Evolutionary conservation across 2,797 vertebrate species (phyloP).

Genomic region (Acropternis orthonyx): DNA sequence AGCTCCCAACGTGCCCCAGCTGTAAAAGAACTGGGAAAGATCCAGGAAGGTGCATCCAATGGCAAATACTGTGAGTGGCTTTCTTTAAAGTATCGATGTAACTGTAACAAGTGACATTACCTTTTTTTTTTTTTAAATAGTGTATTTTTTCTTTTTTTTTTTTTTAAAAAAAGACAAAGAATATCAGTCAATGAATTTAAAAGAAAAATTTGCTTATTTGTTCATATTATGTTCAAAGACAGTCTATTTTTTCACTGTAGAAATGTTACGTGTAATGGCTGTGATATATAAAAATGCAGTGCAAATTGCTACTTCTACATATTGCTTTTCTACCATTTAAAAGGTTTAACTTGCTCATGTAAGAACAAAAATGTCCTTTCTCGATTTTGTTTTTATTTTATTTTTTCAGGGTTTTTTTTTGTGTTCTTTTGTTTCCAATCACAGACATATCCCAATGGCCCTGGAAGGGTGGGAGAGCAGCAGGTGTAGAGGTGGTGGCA

Average conservation of each 20-base stretch:
- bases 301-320: constrained; percentile 55
- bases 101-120: constrained; percentile 76
- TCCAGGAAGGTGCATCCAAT: not conserved
- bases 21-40: constrained; percentile 18
- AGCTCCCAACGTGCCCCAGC: not conserved
- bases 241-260: constrained; percentile 97
- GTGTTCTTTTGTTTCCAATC: not conserved
- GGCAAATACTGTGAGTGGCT: constrained; percentile 57
- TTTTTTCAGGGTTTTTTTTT: not conserved
- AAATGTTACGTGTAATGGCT: constrained; percentile 82
- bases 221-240: constrained; percentile 93
- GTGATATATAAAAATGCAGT: constrained; percentile 78
- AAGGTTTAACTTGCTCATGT: constrained; percentile 53
- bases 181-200: constrained; percentile 75
- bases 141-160: constrained; percentile 80
- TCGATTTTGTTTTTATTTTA: not conserved
- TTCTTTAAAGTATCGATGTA: constrained; percentile 73
- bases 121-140: constrained; percentile 83
- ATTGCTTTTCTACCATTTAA: constrained; percentile 72
- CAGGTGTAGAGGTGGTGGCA: not conserved
- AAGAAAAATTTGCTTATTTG: constrained; percentile 83
- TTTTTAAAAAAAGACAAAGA: constrained; percentile 72
- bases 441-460: constrained; percentile 59
- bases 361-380: constrained; percentile 10
- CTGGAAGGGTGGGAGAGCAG: not conserved